Percentiles rank a stretch among this genome's conserved stretches.
Conservation (phyloP, 2,797 vertebrate species). For the Protosalanx chinensis region DNA sequence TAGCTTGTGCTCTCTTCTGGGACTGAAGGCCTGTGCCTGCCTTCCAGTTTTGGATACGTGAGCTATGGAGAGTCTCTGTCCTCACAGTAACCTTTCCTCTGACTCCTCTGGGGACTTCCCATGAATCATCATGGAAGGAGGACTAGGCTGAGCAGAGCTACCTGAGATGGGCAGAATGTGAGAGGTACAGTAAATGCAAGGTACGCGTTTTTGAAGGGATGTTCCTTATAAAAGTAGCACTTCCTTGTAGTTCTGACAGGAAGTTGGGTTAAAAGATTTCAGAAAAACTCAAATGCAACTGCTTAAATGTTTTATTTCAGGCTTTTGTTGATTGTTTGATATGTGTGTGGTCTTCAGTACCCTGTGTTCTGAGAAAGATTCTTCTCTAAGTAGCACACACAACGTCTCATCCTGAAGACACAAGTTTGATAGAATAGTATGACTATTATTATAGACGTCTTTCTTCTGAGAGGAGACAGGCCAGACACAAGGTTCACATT, state of each 20-base stretch:
- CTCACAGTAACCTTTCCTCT: slow-evolving; percentile 14
- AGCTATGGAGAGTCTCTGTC: slow-evolving; percentile 13
- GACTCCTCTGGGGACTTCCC: slow-evolving; percentile 16
- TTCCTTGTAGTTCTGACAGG: no score
- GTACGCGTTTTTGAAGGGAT: background rate
- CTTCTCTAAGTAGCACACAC: no score
- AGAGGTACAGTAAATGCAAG: slow-evolving; percentile 10
- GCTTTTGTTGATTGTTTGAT: no score
- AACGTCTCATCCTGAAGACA: no score
- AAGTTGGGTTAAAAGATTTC: background rate
- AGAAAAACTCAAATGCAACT: slow-evolving; percentile 11
- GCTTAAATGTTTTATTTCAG: no score
- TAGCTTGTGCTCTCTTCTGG: background rate
- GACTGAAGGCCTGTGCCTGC: background rate
- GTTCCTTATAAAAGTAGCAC: no score
- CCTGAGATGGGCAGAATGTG: slow-evolving; percentile 2
- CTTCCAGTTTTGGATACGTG: background rate
- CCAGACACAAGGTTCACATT: no score
- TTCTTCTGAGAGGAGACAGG: no score
- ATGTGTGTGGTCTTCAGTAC: no score
- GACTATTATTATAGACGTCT: no score
- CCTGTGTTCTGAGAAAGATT: no score
- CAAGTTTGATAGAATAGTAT: no score
- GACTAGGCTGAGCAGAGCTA: slow-evolving; percentile 11
- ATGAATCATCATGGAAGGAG: slow-evolving; percentile 24